phyloP scores from a whole-genome alignment of 2,888 invertebrate genomes.

The Sarcophaga subvicina region DNA sequence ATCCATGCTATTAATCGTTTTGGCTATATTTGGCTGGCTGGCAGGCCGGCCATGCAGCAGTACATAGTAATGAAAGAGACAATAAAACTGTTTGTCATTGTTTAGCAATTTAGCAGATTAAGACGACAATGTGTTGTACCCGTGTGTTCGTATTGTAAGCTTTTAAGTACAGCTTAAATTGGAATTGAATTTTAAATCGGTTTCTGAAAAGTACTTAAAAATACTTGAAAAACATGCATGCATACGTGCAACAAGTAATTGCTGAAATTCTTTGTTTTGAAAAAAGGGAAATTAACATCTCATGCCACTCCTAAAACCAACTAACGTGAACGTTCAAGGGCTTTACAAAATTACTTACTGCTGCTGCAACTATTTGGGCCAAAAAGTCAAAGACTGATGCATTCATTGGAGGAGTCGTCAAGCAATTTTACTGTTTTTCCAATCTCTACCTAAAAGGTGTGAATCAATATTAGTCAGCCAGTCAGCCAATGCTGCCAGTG shows the following conservation, averaged over 20 bases:
- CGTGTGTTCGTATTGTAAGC: neutral
- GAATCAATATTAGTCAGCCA: constrained; percentile 51
- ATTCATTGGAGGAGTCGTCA: neutral
- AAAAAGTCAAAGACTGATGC: constrained; percentile 37
- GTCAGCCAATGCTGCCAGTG: neutral
- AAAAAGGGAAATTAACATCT: constrained; percentile 2
- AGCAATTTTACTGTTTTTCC: neutral
- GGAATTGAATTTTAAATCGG: neutral
- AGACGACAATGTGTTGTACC: neutral
- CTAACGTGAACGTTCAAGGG: constrained; percentile 43
- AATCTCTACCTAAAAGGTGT: constrained; percentile 50
- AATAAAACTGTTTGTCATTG: constrained; percentile 58
- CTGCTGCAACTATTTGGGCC: constrained; percentile 27
- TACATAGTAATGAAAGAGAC: neutral
- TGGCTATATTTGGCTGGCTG: neutral
- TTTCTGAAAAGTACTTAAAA: neutral
- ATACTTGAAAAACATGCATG: neutral
- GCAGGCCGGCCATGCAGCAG: neutral
- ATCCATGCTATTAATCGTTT: neutral
- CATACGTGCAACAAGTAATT: neutral
- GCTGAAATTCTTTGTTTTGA: neutral
- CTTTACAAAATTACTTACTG: constrained; percentile 17
- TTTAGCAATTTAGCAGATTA: constrained; percentile 33
- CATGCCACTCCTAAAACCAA: constrained; percentile 44
- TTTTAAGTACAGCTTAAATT: constrained; percentile 21